A percentile compares a stretch with the other conserved stretches of the same genome.
phyloP scores from a whole-genome alignment of 92 coral and sea anemone genomes.

The Nematostella vectensis region DNA sequence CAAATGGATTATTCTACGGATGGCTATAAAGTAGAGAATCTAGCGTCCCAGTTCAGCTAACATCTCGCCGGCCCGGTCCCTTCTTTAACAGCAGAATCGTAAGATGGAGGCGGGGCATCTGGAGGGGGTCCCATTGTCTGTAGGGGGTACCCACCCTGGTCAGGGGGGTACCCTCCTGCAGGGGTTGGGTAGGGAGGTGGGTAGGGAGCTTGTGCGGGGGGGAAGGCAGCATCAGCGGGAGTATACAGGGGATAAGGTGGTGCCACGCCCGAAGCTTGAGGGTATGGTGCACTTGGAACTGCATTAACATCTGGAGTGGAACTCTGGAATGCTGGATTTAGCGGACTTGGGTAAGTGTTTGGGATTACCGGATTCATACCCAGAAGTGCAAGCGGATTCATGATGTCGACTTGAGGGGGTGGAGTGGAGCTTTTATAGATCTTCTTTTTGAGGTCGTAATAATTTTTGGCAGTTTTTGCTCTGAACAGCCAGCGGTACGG shows the following conservation, averaged over 20 bases:
- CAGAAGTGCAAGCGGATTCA: conserved; percentile 47
- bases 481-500: conserved; percentile 78
- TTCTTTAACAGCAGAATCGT: neutral
- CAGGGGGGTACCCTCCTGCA: neutral
- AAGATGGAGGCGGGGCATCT: neutral
- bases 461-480: conserved; percentile 51
- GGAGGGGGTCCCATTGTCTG: neutral
- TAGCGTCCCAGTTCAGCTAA: too few relatives aligned
- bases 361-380: neutral
- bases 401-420: conserved; percentile 44
- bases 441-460: conserved; percentile 51
- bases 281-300: neutral
- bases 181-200: conserved; percentile 1
- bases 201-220: too few relatives aligned
- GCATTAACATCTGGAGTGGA: neutral
- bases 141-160: neutral
- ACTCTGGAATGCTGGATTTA: neutral
- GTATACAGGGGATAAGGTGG: neutral
- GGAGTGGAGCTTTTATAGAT: conserved; percentile 44
- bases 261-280: neutral
- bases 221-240: neutral
- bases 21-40: too few relatives aligned
- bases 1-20: too few relatives aligned
- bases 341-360: neutral
- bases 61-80: neutral